Evolutionary conservation across 2,113 vertebrate species (phyloP).

Genomic region (Halichoerus grypus): DNA sequence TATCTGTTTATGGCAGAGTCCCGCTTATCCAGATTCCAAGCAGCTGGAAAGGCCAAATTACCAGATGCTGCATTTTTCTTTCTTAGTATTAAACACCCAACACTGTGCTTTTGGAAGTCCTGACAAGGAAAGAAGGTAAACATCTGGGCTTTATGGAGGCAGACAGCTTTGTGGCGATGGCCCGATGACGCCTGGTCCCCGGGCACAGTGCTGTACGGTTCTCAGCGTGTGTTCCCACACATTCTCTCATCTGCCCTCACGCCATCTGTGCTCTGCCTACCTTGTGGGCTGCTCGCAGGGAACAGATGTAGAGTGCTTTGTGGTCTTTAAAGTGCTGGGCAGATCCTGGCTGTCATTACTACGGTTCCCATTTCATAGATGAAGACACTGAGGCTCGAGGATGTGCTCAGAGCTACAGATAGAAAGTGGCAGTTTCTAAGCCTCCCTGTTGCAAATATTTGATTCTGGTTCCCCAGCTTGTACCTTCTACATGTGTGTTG

Average conservation of each 20-base stretch:
- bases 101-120: slow-evolving; percentile 71
- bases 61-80: slow-evolving; percentile 80
- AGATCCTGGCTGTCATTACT: background rate
- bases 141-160: slow-evolving; percentile 63
- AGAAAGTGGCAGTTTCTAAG: background rate
- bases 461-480: background rate
- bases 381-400: background rate
- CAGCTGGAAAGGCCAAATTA: slow-evolving; percentile 75
- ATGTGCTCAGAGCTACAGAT: background rate
- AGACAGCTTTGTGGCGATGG: slow-evolving; percentile 14
- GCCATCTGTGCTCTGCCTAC: slow-evolving; percentile 48
- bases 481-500: background rate
- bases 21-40: slow-evolving; percentile 80
- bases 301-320: background rate
- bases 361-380: background rate
- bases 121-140: slow-evolving; percentile 77
- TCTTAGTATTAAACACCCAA: slow-evolving; percentile 78
- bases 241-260: background rate
- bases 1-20: slow-evolving; percentile 76
- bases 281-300: background rate
- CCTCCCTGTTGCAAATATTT: background rate
- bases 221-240: background rate
- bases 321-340: background rate
- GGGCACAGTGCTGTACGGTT: background rate
- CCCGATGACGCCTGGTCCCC: background rate